These are phyloP conservation scores for Caenorhabditis doughertyi DNA, from an alignment of 2,888 invertebrate species.

Conservation along the genomic window DNA sequence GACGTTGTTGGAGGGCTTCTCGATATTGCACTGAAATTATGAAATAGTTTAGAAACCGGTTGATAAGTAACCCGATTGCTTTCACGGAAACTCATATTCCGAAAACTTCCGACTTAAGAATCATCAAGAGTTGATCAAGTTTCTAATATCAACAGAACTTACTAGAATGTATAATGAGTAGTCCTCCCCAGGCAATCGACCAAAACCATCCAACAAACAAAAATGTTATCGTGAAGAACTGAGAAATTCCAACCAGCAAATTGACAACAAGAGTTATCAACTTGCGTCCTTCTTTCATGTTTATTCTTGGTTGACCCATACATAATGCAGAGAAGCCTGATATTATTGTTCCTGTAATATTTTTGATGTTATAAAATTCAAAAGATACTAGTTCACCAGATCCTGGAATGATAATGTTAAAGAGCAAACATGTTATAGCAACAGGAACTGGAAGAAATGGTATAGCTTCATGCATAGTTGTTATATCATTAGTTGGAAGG, in stretches of 20 bases:
- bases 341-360: slow-evolving; percentile 52
- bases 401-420: slow-evolving; percentile 89
- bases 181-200: slow-evolving; percentile 98
- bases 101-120: no score
- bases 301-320: slow-evolving; percentile 92
- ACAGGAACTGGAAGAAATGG: slow-evolving; percentile 92
- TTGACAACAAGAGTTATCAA: slow-evolving; percentile 86
- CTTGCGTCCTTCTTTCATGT: slow-evolving; percentile 87
- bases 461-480: slow-evolving; percentile 93
- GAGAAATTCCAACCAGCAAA: slow-evolving; percentile 88
- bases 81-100: no score
- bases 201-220: slow-evolving; percentile 93
- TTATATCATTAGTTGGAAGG: slow-evolving; percentile 84
- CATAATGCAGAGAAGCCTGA: slow-evolving; percentile 93
- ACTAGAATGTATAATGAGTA: slow-evolving; percentile 93
- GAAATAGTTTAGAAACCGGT: no score
- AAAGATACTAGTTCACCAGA: slow-evolving; percentile 85
- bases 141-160: slow-evolving; percentile 67
- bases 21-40: slow-evolving; percentile 82
- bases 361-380: no score
- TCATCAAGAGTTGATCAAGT: no score
- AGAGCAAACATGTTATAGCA: slow-evolving; percentile 91
- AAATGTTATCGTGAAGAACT: slow-evolving; percentile 94
- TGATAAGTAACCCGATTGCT: no score
- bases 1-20: slow-evolving; percentile 82